Conservation (phyloP, 2,113 vertebrate species). For the Tragelaphus imberbis region DNA sequence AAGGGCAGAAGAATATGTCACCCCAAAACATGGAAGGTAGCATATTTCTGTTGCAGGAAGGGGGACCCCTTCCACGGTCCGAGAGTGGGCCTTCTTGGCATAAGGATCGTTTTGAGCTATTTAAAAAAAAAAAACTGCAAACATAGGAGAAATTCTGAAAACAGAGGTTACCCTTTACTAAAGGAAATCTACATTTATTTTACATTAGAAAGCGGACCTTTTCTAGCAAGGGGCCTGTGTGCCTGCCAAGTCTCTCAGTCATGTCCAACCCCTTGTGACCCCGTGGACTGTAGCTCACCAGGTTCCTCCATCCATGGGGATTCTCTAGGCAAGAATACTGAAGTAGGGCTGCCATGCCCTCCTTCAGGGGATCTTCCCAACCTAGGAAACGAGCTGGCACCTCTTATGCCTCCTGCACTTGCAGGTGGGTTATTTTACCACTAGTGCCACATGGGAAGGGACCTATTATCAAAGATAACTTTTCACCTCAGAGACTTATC, state of each 20-base stretch:
- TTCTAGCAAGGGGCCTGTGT: background rate
- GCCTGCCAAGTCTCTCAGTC: background rate
- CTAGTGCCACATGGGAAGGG: background rate
- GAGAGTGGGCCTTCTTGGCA: no score
- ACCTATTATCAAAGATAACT: background rate
- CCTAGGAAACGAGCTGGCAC: background rate
- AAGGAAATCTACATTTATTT: background rate
- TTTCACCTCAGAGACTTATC: background rate
- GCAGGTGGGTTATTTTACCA: background rate
- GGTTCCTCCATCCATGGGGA: fast-evolving
- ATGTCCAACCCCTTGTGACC: background rate
- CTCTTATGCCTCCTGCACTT: background rate
- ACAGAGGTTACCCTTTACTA: background rate
- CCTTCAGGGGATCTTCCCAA: background rate
- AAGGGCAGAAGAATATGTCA: no score
- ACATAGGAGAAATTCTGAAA: background rate
- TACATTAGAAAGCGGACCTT: background rate
- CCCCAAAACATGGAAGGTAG: no score
- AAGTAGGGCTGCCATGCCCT: background rate
- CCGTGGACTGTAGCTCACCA: background rate
- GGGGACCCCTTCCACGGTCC: no score
- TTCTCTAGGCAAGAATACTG: background rate
- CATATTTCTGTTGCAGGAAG: no score
- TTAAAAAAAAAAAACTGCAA: no score
- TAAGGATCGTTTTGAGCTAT: no score